Evolutionary conservation across 1,140 invertebrate species (phyloP), one percentile per base, ranked within the genome.

Genomic region (Cotesia glomerata): DNA sequence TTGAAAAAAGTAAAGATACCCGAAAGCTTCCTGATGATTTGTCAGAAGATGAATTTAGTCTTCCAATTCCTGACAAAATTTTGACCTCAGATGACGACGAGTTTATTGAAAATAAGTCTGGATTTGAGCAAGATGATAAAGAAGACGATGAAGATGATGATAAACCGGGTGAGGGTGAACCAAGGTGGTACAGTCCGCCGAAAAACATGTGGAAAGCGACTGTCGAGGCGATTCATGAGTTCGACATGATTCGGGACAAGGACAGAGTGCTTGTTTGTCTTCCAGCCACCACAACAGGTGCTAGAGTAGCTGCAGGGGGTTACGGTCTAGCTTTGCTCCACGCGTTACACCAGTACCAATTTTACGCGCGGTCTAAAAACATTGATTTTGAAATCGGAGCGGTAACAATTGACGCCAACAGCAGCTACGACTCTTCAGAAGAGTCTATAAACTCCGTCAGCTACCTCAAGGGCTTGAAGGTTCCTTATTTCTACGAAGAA

Each of bases 181-280:
- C 75, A 13, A 80, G 88, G 78, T 96, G 94, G 94, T 91, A 93
- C 75, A 91, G 91, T 77, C 92, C 94, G 7, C 92, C 94, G 0
- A 95, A 95, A 78, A 89, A 89, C 54, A 91, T 97, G 13, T 95
- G 95, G 91, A 94, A 94, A 78, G 91, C 92, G 34, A 90, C 92
- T 8, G 87, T 95, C 2, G 93, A 95, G 90, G 95, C 94, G 0
- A 88, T 97, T 14, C 90, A 93, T 71, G 93, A 95, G 78, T 95
- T 93, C 83, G 90, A 92, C 16, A 97, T 97, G 95, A 92, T 98
- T 14, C 88, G 91, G 72, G 90, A 95, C 80, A 94, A 93, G 2
- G 96, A 98, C 79, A 90, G 91, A 66, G 90, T 97, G 9, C 85
- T 97, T 75, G 90, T 97, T 1, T 97, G 96, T 84, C 85, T 97